Percentiles rank a stretch among this genome's conserved stretches.
Conservation (phyloP, 2,797 vertebrate genomes). For the Danionella dracula region DNA sequence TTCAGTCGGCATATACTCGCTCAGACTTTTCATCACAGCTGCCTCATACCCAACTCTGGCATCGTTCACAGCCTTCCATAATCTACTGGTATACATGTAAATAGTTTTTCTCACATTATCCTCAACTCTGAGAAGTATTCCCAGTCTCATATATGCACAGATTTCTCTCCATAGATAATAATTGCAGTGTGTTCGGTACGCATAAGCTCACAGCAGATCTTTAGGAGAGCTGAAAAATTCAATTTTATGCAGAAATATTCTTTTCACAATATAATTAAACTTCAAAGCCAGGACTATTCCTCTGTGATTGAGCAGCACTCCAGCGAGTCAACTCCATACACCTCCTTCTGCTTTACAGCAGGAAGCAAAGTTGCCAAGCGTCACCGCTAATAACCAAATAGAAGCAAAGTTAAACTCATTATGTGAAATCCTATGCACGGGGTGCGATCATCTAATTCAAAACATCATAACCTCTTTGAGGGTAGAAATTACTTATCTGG, state of each 20-base stretch:
- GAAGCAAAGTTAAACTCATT: conserved; percentile 65
- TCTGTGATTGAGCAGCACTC: conserved; percentile 72
- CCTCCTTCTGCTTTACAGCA: conserved; percentile 60
- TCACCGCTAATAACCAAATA: conserved; percentile 74
- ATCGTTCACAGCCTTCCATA: conserved; percentile 56
- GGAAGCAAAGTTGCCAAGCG: conserved; percentile 61
- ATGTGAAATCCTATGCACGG: conserved; percentile 67
- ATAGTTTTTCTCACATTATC: conserved; percentile 49
- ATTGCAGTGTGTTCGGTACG: conserved; percentile 6
- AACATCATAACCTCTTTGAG: conserved; percentile 57
- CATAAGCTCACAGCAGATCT: conserved; percentile 58
- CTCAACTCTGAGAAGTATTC: conserved; percentile 29
- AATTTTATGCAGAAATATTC: conserved; percentile 77
- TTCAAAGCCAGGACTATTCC: conserved; percentile 78
- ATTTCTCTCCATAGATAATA: conserved; percentile 16
- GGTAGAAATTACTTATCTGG: conserved; percentile 53
- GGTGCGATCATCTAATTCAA: conserved; percentile 55
- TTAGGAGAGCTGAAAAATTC: conserved; percentile 59
- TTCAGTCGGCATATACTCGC: conserved; percentile 25
- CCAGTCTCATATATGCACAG: conserved; percentile 8
- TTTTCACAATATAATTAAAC: conserved; percentile 82
- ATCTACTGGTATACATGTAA: conserved; percentile 42
- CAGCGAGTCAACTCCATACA: conserved; percentile 65
- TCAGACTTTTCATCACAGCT: conserved; percentile 18
- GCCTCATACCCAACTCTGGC: conserved; percentile 6